Percentiles rank a stretch among this genome's conserved stretches.
Evolutionary conservation across 2,888 invertebrate species (phyloP).

Genomic region (Lithophane semibrunnea): DNA sequence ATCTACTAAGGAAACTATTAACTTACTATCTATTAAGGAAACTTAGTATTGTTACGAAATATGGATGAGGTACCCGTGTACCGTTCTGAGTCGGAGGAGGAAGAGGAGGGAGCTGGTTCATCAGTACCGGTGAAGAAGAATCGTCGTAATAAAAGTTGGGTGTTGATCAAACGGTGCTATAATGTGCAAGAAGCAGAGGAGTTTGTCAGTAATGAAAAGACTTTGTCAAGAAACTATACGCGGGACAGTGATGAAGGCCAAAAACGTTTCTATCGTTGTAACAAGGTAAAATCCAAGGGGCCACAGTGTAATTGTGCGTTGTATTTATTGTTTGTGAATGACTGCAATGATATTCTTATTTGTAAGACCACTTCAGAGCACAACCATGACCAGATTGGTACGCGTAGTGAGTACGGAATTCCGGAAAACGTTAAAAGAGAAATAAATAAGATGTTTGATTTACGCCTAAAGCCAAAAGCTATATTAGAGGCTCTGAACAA

Average conservation of each 20-base stretch:
- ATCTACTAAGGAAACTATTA: background rate
- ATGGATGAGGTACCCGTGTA: background rate
- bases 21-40: background rate
- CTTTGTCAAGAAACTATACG: slow-evolving; percentile 4
- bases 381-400: slow-evolving; percentile 1
- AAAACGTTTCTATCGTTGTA: slow-evolving; percentile 8
- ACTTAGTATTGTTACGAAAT: slow-evolving; percentile 4
- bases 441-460: slow-evolving; percentile 1
- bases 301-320: slow-evolving; percentile 3
- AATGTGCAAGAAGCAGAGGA: slow-evolving; percentile 6
- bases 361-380: background rate
- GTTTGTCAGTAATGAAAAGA: background rate
- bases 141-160: slow-evolving; percentile 5
- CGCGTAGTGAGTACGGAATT: background rate
- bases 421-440: background rate
- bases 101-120: slow-evolving; percentile 6
- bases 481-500: background rate
- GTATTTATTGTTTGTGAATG: slow-evolving; percentile 3
- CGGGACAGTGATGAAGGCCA: slow-evolving; percentile 2
- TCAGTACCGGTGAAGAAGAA: slow-evolving; percentile 1
- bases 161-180: slow-evolving; percentile 1
- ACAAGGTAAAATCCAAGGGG: slow-evolving; percentile 6
- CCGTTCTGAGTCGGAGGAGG: background rate
- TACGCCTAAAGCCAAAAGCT: background rate
- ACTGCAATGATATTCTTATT: background rate